Base-by-base conservation (phyloP, 2,797 vertebrate species). In the Hafferia zeledoni region DNA sequence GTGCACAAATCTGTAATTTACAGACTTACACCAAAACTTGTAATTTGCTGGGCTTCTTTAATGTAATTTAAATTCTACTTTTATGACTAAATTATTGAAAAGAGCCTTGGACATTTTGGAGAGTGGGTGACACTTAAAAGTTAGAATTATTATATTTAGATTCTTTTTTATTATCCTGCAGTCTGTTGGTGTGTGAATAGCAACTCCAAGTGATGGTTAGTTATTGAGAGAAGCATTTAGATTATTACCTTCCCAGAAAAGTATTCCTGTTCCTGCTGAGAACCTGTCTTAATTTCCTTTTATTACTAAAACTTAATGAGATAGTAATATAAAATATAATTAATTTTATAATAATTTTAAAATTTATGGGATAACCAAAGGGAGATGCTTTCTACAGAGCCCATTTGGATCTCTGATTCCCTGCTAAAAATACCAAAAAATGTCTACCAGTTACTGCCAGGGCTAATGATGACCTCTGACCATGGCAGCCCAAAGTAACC, bases 211-310 rank as follows among this genome's bases (percentile, higher is more conserved):
- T 2, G 2, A 35, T 39, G n/a, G 4, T 57, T 74, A 81, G 27
- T 43, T 89, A 77, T 46, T 57, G 47, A 68, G 63, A 92, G 53
- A 31, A 70, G 86, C 22, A 50, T 86, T 87, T 82, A 35, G 41
- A 39, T 89, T 87, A 82, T 83, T 88, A 84, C 10, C 50, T 92
- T 71, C 78, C 37, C 67, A 69, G 64, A 78, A 83, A 94, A 74
- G 33, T 68, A 35, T 23, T 82, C 41, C 4, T 1, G 7, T 56
- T 82, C 87, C 82, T 87, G 39, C 46, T 69, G 63, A 91, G 15
- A 78, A 61, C 70, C 39, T 49, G 50, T 47, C 43, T 68, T 84
- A 19, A 82, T 87, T 78, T 91, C 24, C 13, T 89, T 93, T 89
- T 91, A 82, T 89, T 83, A 53, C 33, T 49, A 31, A 83, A 87